phyloP scores from a whole-genome alignment of 2,888 invertebrate genomes.

The Synergus itoensis region DNA sequence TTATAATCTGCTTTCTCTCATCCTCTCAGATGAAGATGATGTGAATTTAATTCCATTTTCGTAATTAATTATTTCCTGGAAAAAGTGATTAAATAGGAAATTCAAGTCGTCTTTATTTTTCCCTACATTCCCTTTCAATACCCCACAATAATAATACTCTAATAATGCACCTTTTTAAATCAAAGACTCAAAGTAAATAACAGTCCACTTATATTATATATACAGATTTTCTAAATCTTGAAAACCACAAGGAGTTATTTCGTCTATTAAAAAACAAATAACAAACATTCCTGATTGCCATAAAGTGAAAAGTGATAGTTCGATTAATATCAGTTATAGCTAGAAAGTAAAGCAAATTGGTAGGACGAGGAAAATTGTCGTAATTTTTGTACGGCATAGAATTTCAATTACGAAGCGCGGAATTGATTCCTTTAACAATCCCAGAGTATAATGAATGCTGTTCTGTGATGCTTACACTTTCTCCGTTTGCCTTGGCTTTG shows the following conservation, averaged over 20 bases:
- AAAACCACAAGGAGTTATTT: background rate
- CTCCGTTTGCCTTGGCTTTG: slow-evolving; percentile 15
- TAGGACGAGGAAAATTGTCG: slow-evolving; percentile 6
- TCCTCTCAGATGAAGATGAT: background rate
- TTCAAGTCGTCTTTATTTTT: background rate
- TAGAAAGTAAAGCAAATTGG: slow-evolving; percentile 21
- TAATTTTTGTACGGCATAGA: slow-evolving; percentile 3
- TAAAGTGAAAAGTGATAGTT: background rate
- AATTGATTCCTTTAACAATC: slow-evolving; percentile 29
- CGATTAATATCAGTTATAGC: slow-evolving; percentile 17
- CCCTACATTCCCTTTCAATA: background rate
- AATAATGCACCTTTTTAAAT: no score
- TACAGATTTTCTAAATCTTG: background rate
- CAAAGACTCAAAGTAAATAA: background rate
- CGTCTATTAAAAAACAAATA: background rate
- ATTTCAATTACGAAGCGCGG: slow-evolving; percentile 16
- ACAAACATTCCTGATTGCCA: background rate
- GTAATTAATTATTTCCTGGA: background rate
- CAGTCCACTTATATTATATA: background rate
- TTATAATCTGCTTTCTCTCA: background rate
- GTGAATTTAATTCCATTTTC: background rate
- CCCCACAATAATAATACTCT: background rate
- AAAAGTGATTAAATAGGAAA: background rate
- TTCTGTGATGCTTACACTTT: slow-evolving; percentile 11
- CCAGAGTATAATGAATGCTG: background rate